Percentiles rank a stretch among this genome's conserved stretches.
Evolutionary conservation across 1,140 invertebrate species (phyloP).

Genomic region (Lepeophtheirus salmonis): DNA sequence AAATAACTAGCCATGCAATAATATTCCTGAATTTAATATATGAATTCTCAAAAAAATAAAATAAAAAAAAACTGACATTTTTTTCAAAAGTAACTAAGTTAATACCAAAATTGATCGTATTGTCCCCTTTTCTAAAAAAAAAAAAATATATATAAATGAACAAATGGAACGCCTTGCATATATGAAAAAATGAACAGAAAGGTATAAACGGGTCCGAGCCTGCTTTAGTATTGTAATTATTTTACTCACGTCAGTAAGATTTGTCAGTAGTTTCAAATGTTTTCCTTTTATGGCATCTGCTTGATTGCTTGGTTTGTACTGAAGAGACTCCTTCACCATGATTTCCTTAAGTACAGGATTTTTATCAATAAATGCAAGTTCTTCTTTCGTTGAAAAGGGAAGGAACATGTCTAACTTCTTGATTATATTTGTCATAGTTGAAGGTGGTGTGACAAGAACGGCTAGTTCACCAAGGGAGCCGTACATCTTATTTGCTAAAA

Average conservation of each 20-base stretch:
- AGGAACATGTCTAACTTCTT: constrained; percentile 14
- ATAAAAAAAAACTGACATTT: not conserved
- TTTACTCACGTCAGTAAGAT: not conserved
- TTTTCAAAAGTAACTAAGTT: not conserved
- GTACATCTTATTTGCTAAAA: constrained; percentile 13
- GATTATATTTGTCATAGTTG: not conserved
- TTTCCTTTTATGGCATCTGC: not conserved
- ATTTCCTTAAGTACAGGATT: constrained; percentile 14
- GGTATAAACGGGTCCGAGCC: no score
- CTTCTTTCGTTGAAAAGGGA: not conserved
- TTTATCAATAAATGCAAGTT: constrained; percentile 5
- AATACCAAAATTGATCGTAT: not conserved
- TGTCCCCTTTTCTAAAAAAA: no score
- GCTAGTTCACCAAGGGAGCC: constrained; percentile 16
- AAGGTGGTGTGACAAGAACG: constrained; percentile 8
- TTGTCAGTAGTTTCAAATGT: not conserved
- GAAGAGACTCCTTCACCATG: constrained; percentile 14
- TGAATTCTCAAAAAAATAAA: no score
- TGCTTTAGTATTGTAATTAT: no score
- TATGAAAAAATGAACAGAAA: not conserved
- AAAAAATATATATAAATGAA: not conserved
- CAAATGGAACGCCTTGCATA: not conserved
- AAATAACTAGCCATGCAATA: no score
- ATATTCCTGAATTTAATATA: no score
- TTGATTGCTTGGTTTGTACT: constrained; percentile 1